Percentiles rank a stretch among this genome's conserved stretches.
phyloP scores from a whole-genome alignment of 1,140 invertebrate genomes.

The Drosophila serrata region DNA sequence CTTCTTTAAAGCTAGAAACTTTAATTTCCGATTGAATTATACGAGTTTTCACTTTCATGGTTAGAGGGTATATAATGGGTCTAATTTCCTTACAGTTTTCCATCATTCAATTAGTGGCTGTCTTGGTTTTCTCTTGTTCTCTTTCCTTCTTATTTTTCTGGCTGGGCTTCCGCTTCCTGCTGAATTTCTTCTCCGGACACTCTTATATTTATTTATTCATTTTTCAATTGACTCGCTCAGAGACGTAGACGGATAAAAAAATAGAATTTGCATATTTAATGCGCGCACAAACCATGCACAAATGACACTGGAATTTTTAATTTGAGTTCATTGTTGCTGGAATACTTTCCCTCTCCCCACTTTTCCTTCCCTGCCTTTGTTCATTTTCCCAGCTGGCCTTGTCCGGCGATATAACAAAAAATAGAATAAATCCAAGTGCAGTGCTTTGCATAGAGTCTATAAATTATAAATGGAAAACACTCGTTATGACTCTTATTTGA shows the following conservation, averaged over 20 bases:
- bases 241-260: slow-evolving; percentile 16
- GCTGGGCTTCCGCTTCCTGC: slow-evolving; percentile 35
- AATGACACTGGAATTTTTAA: slow-evolving; percentile 70
- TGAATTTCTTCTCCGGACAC: slow-evolving; percentile 26
- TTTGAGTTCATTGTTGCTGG: slow-evolving; percentile 59
- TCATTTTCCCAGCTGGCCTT: slow-evolving; percentile 33
- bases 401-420: slow-evolving; percentile 22
- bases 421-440: slow-evolving; percentile 26
- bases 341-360: slow-evolving; percentile 30
- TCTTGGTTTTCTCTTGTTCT: neutral
- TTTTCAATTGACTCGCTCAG: slow-evolving; percentile 59
- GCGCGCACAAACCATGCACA: slow-evolving; percentile 55
- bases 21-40: neutral
- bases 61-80: neutral
- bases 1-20: neutral
- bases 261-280: slow-evolving; percentile 76
- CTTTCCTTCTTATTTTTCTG: slow-evolving; percentile 11
- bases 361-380: slow-evolving; percentile 30
- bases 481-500: slow-evolving; percentile 16
- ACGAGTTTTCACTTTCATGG: neutral
- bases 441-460: slow-evolving; percentile 44
- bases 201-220: slow-evolving; percentile 70
- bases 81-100: neutral
- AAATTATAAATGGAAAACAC: slow-evolving; percentile 67
- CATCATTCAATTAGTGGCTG: slow-evolving; percentile 23